Evolutionary conservation across 2,797 vertebrate species (phyloP), one percentile per base, ranked within the genome.

Genomic region (Myotis findleyi): DNA sequence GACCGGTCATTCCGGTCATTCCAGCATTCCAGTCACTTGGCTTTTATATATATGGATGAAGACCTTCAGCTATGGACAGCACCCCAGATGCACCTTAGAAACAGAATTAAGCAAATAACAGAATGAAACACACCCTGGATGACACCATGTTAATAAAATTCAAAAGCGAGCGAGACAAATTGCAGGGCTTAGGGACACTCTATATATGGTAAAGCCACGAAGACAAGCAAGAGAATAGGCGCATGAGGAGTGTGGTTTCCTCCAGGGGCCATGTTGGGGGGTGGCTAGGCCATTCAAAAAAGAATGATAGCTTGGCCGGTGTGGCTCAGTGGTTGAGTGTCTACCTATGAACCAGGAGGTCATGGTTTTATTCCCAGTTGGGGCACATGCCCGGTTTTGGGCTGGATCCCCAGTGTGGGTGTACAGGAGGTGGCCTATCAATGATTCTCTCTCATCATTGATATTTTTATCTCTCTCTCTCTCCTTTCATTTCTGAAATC

Each of bases 61-160:
- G 62, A 12, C 71, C 17, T 10, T 62, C 0, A 7, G 57, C 14
- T 7, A 33, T 0, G 3, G 21, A 14, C 3, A 5, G 3, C 3
- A 9, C 0, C 76, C 44, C 27, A 69, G 9, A 57, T 1, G 7
- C 30, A 4, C 23, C 20, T 30, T 18, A n/a, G 64, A n/a, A 36
- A 68, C 23, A 38, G 9, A 36, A 20, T 68, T 25, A 51, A 30
- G 30, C 8, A 21, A 81, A 59, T 17, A 38, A 36, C 1, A 1
- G 92, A 16, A 25, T 12, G 14, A 38, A 13, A 59, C 3, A 44
- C 4, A 33, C 57, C 44, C 6, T 16, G 1, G 17, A 17, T 18
- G 49, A 41, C 8, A 69, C 53, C 53, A 33, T 8, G 20, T 11
- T 30, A 44, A 30, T 36, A 23, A 7, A 13, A 44, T 17, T 21